A percentile compares a stretch with the other conserved stretches of the same genome.
Evolutionary conservation across 2,888 invertebrate species (phyloP).

Genomic region (Agrotis segetum): DNA sequence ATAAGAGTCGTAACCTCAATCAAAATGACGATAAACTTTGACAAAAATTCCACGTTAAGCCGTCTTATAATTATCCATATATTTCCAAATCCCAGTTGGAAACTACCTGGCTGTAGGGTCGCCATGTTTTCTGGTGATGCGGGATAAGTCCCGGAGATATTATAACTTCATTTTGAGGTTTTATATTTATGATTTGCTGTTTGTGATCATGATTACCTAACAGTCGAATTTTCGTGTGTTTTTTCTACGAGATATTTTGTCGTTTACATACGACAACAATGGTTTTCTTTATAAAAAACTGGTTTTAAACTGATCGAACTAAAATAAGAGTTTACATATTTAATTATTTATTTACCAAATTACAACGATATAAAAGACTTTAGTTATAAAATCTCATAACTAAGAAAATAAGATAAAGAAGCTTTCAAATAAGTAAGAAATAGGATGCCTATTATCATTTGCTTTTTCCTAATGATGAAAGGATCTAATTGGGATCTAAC

Average conservation of each 20-base stretch:
- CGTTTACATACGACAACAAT: no score
- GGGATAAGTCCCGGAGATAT: neutral
- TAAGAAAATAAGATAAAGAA: no score
- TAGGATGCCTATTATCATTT: no score
- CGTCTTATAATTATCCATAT: conserved; percentile 91
- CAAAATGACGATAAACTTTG: conserved; percentile 90
- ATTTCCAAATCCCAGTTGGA: conserved; percentile 85
- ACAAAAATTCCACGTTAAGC: conserved; percentile 90
- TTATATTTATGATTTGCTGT: conserved; percentile 2
- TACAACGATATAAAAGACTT: no score
- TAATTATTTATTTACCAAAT: no score
- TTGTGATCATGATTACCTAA: neutral
- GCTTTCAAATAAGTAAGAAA: no score
- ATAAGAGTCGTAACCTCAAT: conserved; percentile 88
- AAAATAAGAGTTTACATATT: no score
- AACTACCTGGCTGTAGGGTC: conserved; percentile 82
- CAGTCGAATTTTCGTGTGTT: neutral
- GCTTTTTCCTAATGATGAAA: no score
- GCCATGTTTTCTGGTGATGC: conserved; percentile 18
- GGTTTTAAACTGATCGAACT: neutral
- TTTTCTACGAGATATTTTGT: neutral
- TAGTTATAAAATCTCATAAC: no score
- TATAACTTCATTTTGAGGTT: neutral
- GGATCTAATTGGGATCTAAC: no score
- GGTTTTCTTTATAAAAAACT: neutral